Evolutionary conservation across 2,888 invertebrate genomes (phyloP).

Genomic region (Scaeva pyrastri): DNA sequence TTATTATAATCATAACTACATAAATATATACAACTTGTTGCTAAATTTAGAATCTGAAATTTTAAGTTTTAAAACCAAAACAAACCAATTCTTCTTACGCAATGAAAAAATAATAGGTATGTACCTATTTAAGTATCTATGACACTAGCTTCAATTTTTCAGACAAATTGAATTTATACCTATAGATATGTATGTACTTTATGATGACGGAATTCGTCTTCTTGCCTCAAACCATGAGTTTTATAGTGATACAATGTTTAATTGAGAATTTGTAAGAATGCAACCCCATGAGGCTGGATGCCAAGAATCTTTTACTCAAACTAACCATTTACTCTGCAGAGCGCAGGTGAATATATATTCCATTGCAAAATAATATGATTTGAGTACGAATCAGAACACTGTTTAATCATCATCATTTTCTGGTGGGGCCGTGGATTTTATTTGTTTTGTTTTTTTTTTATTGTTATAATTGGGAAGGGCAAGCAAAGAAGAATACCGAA

Average conservation of each 20-base stretch:
- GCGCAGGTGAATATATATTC: conserved; percentile 12
- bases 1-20: background rate
- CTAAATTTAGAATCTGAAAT: conserved; percentile 12
- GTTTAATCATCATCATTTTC: background rate
- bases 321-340: background rate
- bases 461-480: conserved; percentile 9
- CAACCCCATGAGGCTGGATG: background rate
- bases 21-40: conserved; percentile 10
- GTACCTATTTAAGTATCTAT: background rate
- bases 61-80: background rate
- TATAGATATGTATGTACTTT: background rate
- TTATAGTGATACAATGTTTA: conserved; percentile 6
- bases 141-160: background rate
- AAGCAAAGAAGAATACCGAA: conserved; percentile 17
- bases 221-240: background rate
- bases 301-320: conserved; percentile 15
- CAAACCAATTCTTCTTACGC: background rate
- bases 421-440: background rate
- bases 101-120: background rate
- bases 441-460: background rate
- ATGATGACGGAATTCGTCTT: conserved; percentile 5
- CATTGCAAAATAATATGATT: conserved; percentile 1
- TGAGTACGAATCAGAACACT: conserved; percentile 8
- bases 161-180: background rate
- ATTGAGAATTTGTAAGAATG: conserved; percentile 8